A percentile compares a stretch with the other conserved stretches of the same genome.
Conservation (phyloP, 2,113 vertebrate genomes). For the Lynx canadensis region DNA sequence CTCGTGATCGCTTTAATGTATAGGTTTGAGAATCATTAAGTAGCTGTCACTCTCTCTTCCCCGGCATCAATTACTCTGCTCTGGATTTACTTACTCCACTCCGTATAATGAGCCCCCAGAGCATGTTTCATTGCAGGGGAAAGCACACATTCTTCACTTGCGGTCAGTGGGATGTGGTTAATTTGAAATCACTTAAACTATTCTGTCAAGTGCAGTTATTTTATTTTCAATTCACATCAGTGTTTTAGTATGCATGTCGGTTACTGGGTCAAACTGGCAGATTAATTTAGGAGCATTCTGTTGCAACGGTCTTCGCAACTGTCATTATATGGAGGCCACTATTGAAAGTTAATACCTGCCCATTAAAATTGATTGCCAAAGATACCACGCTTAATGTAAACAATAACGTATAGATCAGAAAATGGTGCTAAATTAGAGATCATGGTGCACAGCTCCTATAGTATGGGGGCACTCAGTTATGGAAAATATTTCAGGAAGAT, state of each 20-base stretch:
- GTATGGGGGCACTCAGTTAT: not conserved
- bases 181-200: conserved; percentile 95
- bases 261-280: conserved; percentile 89
- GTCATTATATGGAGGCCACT: conserved; percentile 73
- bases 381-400: conserved; percentile 62
- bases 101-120: conserved; percentile 92
- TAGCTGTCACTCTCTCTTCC: conserved; percentile 86
- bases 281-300: conserved; percentile 86
- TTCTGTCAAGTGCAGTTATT: conserved; percentile 91
- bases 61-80: conserved; percentile 91
- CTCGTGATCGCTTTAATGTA: conserved; percentile 84
- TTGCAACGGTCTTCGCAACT: conserved; percentile 80
- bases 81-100: conserved; percentile 88
- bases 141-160: conserved; percentile 90
- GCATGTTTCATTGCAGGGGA: conserved; percentile 89
- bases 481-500: conserved; percentile 10
- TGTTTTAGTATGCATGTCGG: conserved; percentile 86
- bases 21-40: conserved; percentile 88
- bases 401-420: conserved; percentile 61
- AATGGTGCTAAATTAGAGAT: not conserved
- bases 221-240: conserved; percentile 91
- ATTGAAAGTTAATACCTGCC: conserved; percentile 77
- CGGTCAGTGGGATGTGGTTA: conserved; percentile 91
- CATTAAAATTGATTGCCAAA: conserved; percentile 75
- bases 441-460: not conserved